phyloP scores from a whole-genome alignment of 2,888 invertebrate genomes.

The Scrobipalpa costella region DNA sequence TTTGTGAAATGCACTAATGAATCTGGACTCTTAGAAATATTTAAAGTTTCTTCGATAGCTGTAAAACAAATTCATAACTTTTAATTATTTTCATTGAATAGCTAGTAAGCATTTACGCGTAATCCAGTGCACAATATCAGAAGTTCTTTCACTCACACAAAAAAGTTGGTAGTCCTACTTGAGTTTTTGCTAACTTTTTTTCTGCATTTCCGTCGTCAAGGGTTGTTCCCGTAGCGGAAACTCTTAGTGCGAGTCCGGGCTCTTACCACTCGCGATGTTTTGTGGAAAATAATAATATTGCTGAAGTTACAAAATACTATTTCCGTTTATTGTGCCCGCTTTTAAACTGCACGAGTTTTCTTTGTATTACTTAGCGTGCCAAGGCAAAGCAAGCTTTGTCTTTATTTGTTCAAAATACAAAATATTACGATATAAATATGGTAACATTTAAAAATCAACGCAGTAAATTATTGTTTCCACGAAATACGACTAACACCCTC shows the following conservation, averaged over 20 bases:
- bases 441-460: not conserved
- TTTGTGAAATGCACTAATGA: too few species aligned
- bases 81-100: not conserved
- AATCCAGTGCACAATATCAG: not conserved
- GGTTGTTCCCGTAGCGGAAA: slow-evolving; percentile 10
- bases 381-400: not conserved
- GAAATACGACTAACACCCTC: not conserved
- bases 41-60: too few species aligned
- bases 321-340: slow-evolving; percentile 3
- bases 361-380: not conserved
- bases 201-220: not conserved
- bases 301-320: slow-evolving; percentile 9
- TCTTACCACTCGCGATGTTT: slow-evolving; percentile 11
- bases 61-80: too few species aligned
- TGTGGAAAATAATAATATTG: slow-evolving; percentile 7
- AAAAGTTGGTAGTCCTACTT: not conserved
- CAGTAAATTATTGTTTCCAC: not conserved
- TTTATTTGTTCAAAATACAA: not conserved
- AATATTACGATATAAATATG: not conserved
- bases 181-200: slow-evolving; percentile 1
- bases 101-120: not conserved
- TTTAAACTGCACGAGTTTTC: slow-evolving; percentile 6
- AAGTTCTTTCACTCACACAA: not conserved
- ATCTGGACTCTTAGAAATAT: too few species aligned
- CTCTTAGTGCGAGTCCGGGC: slow-evolving; percentile 4